These are phyloP conservation scores for Cebus imitator DNA, from an alignment of 2,113 vertebrate species.

Conservation along the genomic window DNA sequence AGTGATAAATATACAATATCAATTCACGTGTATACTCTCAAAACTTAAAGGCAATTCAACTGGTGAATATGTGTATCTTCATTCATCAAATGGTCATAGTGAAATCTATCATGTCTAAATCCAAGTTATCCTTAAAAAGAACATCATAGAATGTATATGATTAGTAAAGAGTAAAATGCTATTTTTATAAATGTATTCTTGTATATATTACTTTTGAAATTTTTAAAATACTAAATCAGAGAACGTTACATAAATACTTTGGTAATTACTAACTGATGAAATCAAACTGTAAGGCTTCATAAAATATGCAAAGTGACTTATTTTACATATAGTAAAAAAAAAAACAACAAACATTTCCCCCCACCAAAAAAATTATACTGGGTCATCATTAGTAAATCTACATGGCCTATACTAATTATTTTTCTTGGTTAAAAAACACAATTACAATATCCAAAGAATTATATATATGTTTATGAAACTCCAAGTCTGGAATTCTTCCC, in stretches of 20 bases:
- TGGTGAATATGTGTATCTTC: background rate
- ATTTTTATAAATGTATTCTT: background rate
- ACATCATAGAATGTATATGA: background rate
- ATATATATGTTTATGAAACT: conserved; percentile 2
- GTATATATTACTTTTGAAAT: background rate
- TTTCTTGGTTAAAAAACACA: conserved; percentile 7
- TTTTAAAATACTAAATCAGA: conserved; percentile 10
- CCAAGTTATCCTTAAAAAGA: background rate
- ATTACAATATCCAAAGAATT: background rate
- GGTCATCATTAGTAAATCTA: conserved; percentile 30
- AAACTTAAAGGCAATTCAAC: conserved; percentile 12
- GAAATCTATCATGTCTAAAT: background rate
- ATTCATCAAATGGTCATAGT: background rate
- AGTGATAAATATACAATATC: background rate
- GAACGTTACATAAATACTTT: conserved; percentile 9
- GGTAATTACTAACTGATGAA: background rate
- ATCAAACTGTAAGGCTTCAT: conserved; percentile 2
- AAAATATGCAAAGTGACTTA: background rate
- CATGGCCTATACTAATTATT: conserved; percentile 8
- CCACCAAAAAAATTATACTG: background rate
- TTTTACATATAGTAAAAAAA: conserved; percentile 1
- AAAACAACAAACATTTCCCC: background rate
- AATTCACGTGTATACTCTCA: background rate
- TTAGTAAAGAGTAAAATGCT: background rate
- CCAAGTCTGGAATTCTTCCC: conserved; percentile 20